Percentiles rank a stretch among this genome's conserved stretches.
Conservation (phyloP, 2,888 invertebrate genomes). For the Rhaphigaster nebulosa region DNA sequence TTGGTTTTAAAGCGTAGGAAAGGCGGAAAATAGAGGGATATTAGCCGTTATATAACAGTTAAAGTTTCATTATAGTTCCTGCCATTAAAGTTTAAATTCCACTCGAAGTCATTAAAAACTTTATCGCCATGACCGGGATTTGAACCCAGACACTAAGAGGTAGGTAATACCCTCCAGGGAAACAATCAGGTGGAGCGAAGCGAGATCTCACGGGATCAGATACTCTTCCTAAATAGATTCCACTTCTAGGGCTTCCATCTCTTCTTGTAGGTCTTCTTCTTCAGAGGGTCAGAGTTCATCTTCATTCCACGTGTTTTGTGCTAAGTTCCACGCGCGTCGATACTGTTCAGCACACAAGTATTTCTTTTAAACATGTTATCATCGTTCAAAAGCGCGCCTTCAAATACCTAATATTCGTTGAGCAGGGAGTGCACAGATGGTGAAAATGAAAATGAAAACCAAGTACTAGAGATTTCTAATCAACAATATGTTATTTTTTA, state of each 20-base stretch:
- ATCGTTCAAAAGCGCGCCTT: too few relatives aligned
- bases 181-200: not conserved
- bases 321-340: not conserved
- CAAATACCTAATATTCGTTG: too few relatives aligned
- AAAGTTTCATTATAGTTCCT: not conserved
- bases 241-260: not conserved
- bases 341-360: not conserved
- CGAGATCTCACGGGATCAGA: too few relatives aligned
- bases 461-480: too few relatives aligned
- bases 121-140: not conserved
- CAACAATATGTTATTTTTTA: too few relatives aligned
- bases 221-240: not conserved
- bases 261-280: conserved; percentile 4
- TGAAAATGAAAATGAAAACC: too few relatives aligned
- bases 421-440: too few relatives aligned
- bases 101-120: not conserved
- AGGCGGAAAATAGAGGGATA: too few relatives aligned
- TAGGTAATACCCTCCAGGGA: not conserved
- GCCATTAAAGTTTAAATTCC: not conserved
- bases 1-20: too few relatives aligned
- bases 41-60: too few relatives aligned
- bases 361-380: not conserved
- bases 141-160: not conserved
- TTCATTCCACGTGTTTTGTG: not conserved
- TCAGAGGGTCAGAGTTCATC: not conserved